Evolutionary conservation across 1,140 invertebrate species (phyloP), one percentile per base, ranked within the genome.

Genomic region (Helicoverpa zea): DNA sequence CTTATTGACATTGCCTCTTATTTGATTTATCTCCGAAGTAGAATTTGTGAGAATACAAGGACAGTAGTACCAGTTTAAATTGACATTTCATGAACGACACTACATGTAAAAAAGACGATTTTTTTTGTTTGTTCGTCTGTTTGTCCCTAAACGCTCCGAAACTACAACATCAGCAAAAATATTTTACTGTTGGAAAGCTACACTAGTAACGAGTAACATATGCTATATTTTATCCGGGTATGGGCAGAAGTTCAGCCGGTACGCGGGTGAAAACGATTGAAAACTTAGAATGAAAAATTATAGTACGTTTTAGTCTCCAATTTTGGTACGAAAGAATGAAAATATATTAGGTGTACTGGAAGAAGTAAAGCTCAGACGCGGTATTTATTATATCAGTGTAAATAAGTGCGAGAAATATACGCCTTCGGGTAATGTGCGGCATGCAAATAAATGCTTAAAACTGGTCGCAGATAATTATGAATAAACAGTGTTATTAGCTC

Each of bases 401-500:
- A 70, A 23, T 52, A 70, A 64, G 11, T 2, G 11, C 18, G 11
- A 52, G 68, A 52, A 75, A 9, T 43, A 66, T 66, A 23, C 49
- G 59, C 49, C 47, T 54, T 13, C 52, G 35, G 47, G 61, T 52
- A 77, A 77, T 35, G 16, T 47, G 64, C 43, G 47, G 23, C 35
- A 77, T 64, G 59, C 35, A 52, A 77, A 77, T 77, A 68, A 68
- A 49, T 47, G 63, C 30, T 66, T 54, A 14, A 54, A 68, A 64
- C 63, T 70, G 49, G 63, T 56, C 49, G 63, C n/a, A 14, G 29
- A 52, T 68, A 35, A 79, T 78, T 73, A 76, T 68, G 54, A 68
- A 78, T 79, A 82, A 79, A 81, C 66, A 59, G 56, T 59, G 59
- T 79, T 79, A 79, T 82, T 82, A 72, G 54, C 66, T 77, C 16